Base-by-base conservation (phyloP, 1,140 invertebrate genomes). In the Batillaria attramentaria region DNA sequence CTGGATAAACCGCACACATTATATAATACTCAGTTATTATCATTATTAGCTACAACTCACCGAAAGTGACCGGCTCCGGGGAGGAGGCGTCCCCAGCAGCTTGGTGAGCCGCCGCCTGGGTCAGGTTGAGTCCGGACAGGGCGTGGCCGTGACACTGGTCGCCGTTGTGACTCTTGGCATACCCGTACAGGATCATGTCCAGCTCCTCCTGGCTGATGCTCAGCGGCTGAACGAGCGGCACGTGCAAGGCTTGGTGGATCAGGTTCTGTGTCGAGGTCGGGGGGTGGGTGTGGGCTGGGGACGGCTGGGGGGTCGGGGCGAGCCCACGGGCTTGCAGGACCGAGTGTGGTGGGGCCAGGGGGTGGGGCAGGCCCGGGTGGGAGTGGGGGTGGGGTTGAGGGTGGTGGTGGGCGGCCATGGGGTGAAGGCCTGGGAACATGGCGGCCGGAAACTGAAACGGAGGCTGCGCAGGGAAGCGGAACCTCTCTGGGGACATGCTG, bases 101-200 rank as follows among this genome's bases (percentile, higher is more conserved):
- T 13, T 33, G 41, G 24, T 39, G 24, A 3, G 42, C 28, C 20
- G 28, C 28, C 68, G 50, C 50, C 37, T 70, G 68, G 28, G 68
- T 46, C 13, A 70, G 68, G 68, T 70, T 70, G 68, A 70, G 68
- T 24, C 68, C 68, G 41, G 68, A 70, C 24, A 70, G 68, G 33
- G 68, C 68, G n/a, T 70, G 68, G 8, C 68, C 68, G 39, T 70
- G 68, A 31, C 33, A 70, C 68, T 70, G 66, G 37, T 39, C 20
- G 41, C 41, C 41, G 42, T 50, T 13, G 3, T 5, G 3, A 3
- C 68, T 42, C 41, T 70, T 70, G 68, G 68, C 42, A 42, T 70
- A 70, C 31, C 68, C 68, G 68, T 70, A 70, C 4, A 70, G 68
- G 41, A 70, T 28, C 68, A 70, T 70, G 68, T 70, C 68, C 68